Evolutionary conservation across 2,888 invertebrate genomes (phyloP).

Genomic region (Hedya salicella): DNA sequence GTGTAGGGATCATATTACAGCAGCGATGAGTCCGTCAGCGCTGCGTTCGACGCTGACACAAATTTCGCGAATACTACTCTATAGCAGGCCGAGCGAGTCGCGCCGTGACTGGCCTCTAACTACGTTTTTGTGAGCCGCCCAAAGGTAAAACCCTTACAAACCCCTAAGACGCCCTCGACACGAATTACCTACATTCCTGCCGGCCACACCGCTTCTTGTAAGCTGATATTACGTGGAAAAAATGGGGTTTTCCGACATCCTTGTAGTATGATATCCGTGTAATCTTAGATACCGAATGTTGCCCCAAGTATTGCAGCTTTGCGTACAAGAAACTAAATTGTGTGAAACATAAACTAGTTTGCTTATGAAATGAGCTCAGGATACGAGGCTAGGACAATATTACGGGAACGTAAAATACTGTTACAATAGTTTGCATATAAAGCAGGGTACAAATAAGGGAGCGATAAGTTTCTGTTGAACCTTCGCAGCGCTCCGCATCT

Average conservation of each 20-base stretch:
- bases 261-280: conserved; percentile 8
- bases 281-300: conserved; percentile 12
- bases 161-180: too few species aligned
- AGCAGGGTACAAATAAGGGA: conserved; percentile 12
- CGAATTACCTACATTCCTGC: conserved; percentile 22
- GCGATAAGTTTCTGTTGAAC: conserved; percentile 1
- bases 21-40: too few species aligned
- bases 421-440: conserved; percentile 36
- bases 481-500: not conserved
- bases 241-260: not conserved
- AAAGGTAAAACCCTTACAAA: conserved; percentile 11
- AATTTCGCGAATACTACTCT: too few species aligned
- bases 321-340: conserved; percentile 8
- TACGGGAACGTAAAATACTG: conserved; percentile 10
- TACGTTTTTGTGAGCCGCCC: conserved; percentile 22
- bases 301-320: not conserved
- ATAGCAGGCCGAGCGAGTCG: not conserved
- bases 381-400: not conserved
- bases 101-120: conserved; percentile 15
- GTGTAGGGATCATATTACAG: too few species aligned
- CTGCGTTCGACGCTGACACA: too few species aligned
- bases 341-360: not conserved
- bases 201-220: conserved; percentile 6
- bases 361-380: conserved; percentile 7
- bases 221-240: conserved; percentile 28